phyloP scores from a whole-genome alignment of 2,797 vertebrate species.

The Rallus crepitans region DNA sequence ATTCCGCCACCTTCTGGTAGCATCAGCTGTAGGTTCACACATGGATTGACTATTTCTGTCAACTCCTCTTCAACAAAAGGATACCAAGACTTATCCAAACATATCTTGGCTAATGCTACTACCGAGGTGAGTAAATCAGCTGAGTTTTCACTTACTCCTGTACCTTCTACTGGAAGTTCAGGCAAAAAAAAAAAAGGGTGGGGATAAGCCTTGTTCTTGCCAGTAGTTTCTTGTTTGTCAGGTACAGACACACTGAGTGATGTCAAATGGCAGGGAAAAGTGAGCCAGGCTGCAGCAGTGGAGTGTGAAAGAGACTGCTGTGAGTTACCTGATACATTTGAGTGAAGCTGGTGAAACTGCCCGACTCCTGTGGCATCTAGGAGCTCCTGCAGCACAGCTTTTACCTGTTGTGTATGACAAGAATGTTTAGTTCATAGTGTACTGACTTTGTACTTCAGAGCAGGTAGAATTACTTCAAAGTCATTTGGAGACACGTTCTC shows the following conservation, averaged over 20 bases:
- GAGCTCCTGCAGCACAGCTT: too few relatives aligned
- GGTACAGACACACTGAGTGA: not conserved
- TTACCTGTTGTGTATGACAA: accelerated
- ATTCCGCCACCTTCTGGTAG: constrained; percentile 22
- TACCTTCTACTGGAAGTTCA: not conserved
- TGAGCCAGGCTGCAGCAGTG: not conserved
- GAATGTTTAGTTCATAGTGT: not conserved
- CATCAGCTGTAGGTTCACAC: constrained; percentile 61
- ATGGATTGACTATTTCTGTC: constrained; percentile 81
- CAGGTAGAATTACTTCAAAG: not conserved
- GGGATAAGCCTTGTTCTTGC: not conserved
- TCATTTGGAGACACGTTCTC: too few relatives aligned
- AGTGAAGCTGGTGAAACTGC: not conserved
- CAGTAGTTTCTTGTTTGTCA: not conserved
- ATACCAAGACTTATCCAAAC: constrained; percentile 90
- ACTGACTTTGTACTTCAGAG: not conserved
- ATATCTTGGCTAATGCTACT: constrained; percentile 83
- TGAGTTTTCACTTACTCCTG: not conserved
- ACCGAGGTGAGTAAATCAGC: constrained; percentile 83
- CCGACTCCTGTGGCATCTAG: not conserved
- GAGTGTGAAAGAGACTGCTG: not conserved
- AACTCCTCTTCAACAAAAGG: constrained; percentile 80
- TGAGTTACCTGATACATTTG: not conserved
- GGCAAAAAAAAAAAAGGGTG: not conserved
- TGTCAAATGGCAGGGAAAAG: not conserved